Evolutionary conservation across 2,888 invertebrate genomes (phyloP).

Genomic region (Shargacucullia verbasci): DNA sequence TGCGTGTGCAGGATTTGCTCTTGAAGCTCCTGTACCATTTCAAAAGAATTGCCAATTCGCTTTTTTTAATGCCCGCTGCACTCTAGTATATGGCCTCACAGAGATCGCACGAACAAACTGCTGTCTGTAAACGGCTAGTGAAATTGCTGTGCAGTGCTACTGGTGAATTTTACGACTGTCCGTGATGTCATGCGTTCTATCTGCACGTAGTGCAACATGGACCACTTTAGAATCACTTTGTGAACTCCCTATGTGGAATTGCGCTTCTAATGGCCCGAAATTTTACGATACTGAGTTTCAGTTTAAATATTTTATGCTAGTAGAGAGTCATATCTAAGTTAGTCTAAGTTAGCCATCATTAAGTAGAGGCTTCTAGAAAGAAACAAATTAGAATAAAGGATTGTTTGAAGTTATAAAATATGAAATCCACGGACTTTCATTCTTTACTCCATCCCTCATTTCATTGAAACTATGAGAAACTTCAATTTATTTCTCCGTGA

Average conservation of each 20-base stretch:
- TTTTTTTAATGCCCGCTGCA: constrained; percentile 3
- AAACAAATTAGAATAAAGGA: too few species aligned
- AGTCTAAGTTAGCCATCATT: too few species aligned
- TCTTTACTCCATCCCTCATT: constrained; percentile 16
- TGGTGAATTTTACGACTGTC: constrained; percentile 48
- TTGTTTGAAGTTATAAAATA: neutral
- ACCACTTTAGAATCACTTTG: constrained; percentile 44
- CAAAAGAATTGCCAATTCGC: too few species aligned
- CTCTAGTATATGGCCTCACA: constrained; percentile 8
- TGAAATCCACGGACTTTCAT: neutral
- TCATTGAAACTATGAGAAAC: constrained; percentile 48
- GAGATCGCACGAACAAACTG: constrained; percentile 25
- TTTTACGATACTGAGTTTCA: constrained; percentile 10
- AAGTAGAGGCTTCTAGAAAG: too few species aligned
- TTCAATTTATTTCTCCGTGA: constrained; percentile 51
- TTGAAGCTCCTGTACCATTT: constrained; percentile 7
- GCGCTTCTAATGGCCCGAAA: constrained; percentile 24
- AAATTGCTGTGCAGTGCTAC: constrained; percentile 36
- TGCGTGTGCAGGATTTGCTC: neutral
- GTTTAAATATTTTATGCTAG: neutral
- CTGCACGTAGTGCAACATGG: constrained; percentile 40
- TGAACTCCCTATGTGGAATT: constrained; percentile 15
- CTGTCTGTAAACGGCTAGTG: constrained; percentile 29
- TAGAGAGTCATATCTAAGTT: too few species aligned
- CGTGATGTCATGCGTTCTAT: constrained; percentile 30